These are phyloP conservation scores for Sprattus sprattus DNA, from an alignment of 2,113 vertebrate genomes.

Conservation along the genomic window DNA sequence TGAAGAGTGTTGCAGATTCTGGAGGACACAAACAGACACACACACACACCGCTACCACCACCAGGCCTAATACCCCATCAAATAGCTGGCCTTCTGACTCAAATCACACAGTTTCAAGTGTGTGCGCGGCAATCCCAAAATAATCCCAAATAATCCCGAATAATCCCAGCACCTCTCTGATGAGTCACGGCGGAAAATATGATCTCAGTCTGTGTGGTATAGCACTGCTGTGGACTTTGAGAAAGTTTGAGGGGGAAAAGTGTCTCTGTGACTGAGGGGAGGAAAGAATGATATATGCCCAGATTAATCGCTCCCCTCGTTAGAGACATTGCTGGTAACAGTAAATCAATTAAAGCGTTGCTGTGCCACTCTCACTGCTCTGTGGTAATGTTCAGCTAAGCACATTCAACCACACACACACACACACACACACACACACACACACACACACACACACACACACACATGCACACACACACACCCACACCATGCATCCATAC, in stretches of 20 bases:
- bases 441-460: constrained; percentile 40
- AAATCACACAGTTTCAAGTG: background rate
- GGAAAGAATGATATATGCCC: background rate
- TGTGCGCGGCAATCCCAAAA: background rate
- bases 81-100: background rate
- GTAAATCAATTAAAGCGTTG: constrained; percentile 11
- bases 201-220: background rate
- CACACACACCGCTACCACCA: background rate
- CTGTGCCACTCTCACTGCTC: background rate
- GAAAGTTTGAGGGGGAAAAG: background rate
- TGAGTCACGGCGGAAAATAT: constrained; percentile 13
- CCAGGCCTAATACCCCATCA: background rate
- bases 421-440: constrained; percentile 40
- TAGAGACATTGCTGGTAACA: constrained; percentile 8
- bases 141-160: constrained; percentile 1
- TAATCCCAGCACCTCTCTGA: background rate
- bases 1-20: constrained; percentile 8
- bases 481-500: constrained; percentile 20
- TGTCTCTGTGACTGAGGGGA: background rate
- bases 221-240: background rate
- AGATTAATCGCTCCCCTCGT: background rate
- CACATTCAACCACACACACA: constrained; percentile 27
- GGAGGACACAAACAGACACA: background rate
- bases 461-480: constrained; percentile 31
- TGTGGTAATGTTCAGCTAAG: constrained; percentile 43